Percentiles rank a stretch among this genome's conserved stretches.
These are phyloP conservation scores for Takifugu rubripes DNA, from an alignment of 2,797 vertebrate genomes.

Conservation along the genomic window DNA sequence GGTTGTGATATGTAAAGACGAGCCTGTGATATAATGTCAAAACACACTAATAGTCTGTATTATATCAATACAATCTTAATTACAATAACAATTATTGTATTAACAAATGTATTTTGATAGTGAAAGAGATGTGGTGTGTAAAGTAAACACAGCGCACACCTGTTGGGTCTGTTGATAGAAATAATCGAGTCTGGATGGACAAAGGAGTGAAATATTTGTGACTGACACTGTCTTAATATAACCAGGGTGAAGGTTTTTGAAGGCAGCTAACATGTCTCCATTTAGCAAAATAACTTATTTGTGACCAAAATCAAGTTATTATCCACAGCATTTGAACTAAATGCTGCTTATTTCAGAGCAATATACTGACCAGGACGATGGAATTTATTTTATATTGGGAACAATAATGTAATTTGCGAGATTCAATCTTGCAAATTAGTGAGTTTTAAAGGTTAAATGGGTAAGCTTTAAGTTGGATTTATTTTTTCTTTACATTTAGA, in stretches of 20 bases:
- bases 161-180: too few species aligned
- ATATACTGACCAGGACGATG: not conserved
- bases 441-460: not conserved
- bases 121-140: conserved; percentile 52
- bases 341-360: not conserved
- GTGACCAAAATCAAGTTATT: not conserved
- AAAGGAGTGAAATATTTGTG: conserved; percentile 17
- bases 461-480: not conserved
- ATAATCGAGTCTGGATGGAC: conserved; percentile 13
- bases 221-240: conserved; percentile 49
- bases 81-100: conserved; percentile 65
- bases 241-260: conserved; percentile 9
- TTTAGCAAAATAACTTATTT: too few species aligned
- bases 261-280: too few species aligned
- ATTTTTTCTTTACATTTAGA: too few species aligned
- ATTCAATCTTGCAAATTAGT: too few species aligned
- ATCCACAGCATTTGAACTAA: not conserved
- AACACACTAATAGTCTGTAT: conserved; percentile 61
- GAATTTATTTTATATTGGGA: too few species aligned
- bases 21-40: conserved; percentile 60
- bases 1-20: conserved; percentile 58
- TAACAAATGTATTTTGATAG: conserved; percentile 49
- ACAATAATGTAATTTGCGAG: too few species aligned
- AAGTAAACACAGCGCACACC: conserved; percentile 59
- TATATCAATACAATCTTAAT: conserved; percentile 63